Evolutionary conservation across 2,797 vertebrate genomes (phyloP), one percentile per base, ranked within the genome.

Genomic region (Parauchenoglanis ngamensis): DNA sequence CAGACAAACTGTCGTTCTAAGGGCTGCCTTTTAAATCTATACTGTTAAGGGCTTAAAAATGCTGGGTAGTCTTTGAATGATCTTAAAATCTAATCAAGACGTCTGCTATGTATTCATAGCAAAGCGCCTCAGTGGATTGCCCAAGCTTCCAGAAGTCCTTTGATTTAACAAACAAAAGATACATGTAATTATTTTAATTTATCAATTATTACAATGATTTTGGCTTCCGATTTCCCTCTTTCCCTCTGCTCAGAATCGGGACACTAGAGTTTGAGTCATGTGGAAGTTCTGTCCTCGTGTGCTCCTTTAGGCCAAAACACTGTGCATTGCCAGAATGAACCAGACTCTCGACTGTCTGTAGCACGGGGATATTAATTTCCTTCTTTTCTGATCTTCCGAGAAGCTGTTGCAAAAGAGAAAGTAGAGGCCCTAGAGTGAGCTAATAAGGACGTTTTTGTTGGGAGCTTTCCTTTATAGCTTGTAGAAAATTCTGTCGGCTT

Each of bases 1-100:
- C 54, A 68, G 31, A 78, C 49, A 54, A 77, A 54, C 49, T 52
- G n/a, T 54, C 88, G 77, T 85, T 90, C 23, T 84, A 90, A 91
- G 89, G 88, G 88, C 88, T 89, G 83, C 44, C 63, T 91, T 88
- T 77, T 65, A 77, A 67, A 63, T 78, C 17, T 72, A 12, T 88
- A 17, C 23, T 84, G 87, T 68, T 79, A 90, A 91, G 89, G 84
- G 87, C 87, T 91, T 81, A 35, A 40, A 83, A 91, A 91, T 92
- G 91, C 56, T 59, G 35, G 52, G 82, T 56, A 40, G 28, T 84
- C 65, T 78, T 78, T 65, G 35, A 23, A 83, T 44, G 15, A 35
- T 76, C 52, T 40, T 19, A 70, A 65, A 83, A 82, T 84, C 17
- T 21, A 70, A 35, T n/a, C 1, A n/a, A 1, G 40, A 52, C 12